Evolutionary conservation across 1,140 invertebrate species (phyloP), one percentile per base, ranked within the genome.

Genomic region (Gonatopus flavifemur): DNA sequence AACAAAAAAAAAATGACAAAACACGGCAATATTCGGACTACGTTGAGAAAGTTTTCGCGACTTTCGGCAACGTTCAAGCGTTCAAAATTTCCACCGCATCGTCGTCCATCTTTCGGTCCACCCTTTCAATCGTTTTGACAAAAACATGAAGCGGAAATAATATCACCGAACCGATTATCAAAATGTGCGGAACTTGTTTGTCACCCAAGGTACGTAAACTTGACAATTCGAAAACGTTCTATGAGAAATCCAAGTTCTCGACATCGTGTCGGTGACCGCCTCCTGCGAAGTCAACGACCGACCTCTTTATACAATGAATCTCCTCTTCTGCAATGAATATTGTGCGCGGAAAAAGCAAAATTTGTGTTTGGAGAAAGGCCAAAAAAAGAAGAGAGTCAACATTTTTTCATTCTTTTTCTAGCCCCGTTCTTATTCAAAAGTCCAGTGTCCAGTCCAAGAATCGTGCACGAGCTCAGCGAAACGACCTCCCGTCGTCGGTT

Each of bases 311-410:
- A n/a, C n/a, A 22, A 21, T 43, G 0, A 30, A 28, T 46, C 12
- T 6, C 6, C 10, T 22, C 19, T 15, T 21, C 31, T 43, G 18
- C 49, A 19, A 40, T 32, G 38, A 56, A n/a, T n/a, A n/a, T n/a
- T n/a, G n/a, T n/a, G n/a, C n/a, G n/a, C n/a, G n/a, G n/a, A n/a
- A n/a, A n/a, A n/a, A n/a, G n/a, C n/a, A n/a, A n/a, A n/a, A n/a
- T n/a, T n/a, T n/a, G n/a, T n/a, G n/a, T n/a, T n/a, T n/a, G n/a
- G 49, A 49, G 49, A 39, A 12, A 28, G 18, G 35, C 52, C 42
- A n/a, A 51, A 46, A 3, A 33, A 48, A 22, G 10, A 33, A 12
- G 19, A 39, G 4, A 36, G 41, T 21, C 51, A 47, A 22, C 9
- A 13, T 31, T 37, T 9, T 37, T 19, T 28, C 32, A 6, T n/a